phyloP scores from a whole-genome alignment of 2,113 vertebrate species.

The Petaurus breviceps region DNA sequence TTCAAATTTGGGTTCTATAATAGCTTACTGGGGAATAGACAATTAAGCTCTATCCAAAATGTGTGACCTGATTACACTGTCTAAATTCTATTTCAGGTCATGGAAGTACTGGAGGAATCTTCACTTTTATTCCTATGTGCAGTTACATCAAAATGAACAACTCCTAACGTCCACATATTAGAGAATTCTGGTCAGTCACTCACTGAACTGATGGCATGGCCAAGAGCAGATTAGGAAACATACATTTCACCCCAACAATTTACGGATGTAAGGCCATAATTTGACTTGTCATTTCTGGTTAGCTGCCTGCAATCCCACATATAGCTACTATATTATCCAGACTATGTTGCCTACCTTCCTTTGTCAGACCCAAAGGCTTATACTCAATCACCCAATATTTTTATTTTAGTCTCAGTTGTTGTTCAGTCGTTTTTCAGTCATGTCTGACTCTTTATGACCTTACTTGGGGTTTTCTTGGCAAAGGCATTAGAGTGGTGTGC shows the following conservation, averaged over 20 bases:
- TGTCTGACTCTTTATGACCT: background rate
- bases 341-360: constrained; percentile 18
- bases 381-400: constrained; percentile 18
- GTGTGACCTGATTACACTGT: background rate
- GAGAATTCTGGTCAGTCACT: background rate
- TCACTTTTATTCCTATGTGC: background rate
- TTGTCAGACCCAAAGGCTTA: constrained; percentile 21
- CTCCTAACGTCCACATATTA: background rate
- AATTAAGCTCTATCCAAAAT: background rate
- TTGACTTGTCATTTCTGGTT: background rate
- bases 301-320: background rate
- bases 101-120: background rate
- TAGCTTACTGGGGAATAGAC: background rate
- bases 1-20: background rate
- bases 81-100: background rate
- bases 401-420: background rate
- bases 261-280: background rate
- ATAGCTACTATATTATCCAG: background rate
- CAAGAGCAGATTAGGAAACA: background rate
- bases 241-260: background rate
- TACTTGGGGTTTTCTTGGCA: background rate
- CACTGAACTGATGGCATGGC: background rate
- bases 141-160: background rate
- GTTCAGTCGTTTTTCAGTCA: background rate
- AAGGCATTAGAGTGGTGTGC: background rate